Base-by-base conservation (phyloP, 2,113 vertebrate species). In the Phylloscopus whistleri region DNA sequence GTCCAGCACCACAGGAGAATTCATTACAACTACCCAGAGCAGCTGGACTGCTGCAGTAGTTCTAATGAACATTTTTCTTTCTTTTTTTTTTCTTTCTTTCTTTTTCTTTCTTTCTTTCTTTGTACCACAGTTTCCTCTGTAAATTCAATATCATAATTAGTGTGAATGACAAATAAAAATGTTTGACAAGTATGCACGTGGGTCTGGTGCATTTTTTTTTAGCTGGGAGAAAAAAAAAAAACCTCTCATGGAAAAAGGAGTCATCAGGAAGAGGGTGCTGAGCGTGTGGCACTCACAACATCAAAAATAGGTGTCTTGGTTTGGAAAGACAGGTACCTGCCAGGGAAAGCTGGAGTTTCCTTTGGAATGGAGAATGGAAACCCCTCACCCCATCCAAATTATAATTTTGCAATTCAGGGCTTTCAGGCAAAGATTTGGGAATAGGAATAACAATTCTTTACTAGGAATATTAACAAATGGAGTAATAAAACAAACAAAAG, bases 141-240 rank as follows among this genome's bases (percentile, higher is more conserved):
- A 97, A 97, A 97, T 96, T 97, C 95, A 97, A 6, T 97, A 95
- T 97, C 89, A 94, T 92, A 95, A 95, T 95, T 95, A 97, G 96
- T 96, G 93, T 95, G 96, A 95, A 97, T 93, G 97, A 95, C 96
- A 97, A 98, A 98, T 98, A 98, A 98, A 98, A 97, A 90, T 81
- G 94, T 97, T 97, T 96, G 96, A 96, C 96, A 95, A 97, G 82
- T 93, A 92, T 33, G 16, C 52, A 49, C 8, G 17, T 18, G 75
- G 64, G 62, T 58, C 69, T 63, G 35, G 30, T 78, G 80, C 10
- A 1, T 76, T 98, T 48, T 98, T 46, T 97, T 97, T 96, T 46
- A 79, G 68, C 27, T 19, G 58, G 53, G 49, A n/a, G 33, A 11
- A 55, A 52, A 78, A 17, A 11, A 23, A 53, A 27, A 63, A 1